Evolutionary conservation across 2,113 vertebrate species (phyloP).

Genomic region (Tachysurus vachellii): DNA sequence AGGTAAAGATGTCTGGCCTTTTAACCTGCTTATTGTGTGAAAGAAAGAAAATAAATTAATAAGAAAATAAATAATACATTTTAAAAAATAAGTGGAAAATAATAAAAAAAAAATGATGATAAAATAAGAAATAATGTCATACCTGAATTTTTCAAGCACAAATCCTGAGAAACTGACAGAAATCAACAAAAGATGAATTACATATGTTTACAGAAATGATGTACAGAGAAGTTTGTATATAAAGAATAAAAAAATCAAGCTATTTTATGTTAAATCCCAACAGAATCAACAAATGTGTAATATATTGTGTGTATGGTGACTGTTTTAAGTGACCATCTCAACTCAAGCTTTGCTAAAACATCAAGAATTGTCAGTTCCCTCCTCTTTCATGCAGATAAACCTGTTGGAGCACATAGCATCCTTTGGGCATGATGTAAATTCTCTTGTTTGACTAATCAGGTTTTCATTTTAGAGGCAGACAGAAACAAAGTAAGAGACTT

Average conservation of each 20-base stretch:
- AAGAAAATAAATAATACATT: neutral
- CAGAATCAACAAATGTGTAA: neutral
- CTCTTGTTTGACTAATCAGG: slow-evolving; percentile 28
- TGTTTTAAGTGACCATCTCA: neutral
- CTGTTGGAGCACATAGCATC: slow-evolving; percentile 67
- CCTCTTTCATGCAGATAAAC: slow-evolving; percentile 63
- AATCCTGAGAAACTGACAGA: neutral
- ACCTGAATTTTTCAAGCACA: neutral
- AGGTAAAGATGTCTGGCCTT: neutral
- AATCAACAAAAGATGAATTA: neutral
- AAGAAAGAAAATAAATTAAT: neutral
- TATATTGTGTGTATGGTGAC: neutral
- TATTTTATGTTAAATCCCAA: neutral
- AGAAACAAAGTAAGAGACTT: slow-evolving; percentile 18
- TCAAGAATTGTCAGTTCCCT: slow-evolving; percentile 49
- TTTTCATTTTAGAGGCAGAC: slow-evolving; percentile 51
- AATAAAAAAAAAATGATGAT: too few species aligned
- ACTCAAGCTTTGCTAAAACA: slow-evolving; percentile 27
- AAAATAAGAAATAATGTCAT: neutral
- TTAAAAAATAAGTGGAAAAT: neutral
- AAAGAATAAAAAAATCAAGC: neutral
- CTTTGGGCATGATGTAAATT: slow-evolving; percentile 66
- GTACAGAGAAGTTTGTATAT: neutral
- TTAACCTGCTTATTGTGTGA: neutral
- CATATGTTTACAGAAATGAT: neutral